Conservation (phyloP, 2,113 vertebrate genomes). For the Corythornis cristatus region DNA sequence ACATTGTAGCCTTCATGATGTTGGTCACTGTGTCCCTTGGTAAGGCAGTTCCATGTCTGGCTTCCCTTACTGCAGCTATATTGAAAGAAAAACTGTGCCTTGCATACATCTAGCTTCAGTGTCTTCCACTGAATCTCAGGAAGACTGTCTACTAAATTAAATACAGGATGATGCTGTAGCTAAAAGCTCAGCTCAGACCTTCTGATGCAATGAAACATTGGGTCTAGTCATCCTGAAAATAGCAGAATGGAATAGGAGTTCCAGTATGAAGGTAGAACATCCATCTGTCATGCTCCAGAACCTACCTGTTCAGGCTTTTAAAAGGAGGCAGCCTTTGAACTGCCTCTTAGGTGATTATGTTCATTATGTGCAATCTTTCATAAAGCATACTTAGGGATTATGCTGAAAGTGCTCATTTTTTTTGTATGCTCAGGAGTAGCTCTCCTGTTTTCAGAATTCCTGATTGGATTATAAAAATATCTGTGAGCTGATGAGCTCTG, state of each 20-base stretch:
- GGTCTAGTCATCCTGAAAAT: not conserved
- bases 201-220: not conserved
- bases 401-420: not conserved
- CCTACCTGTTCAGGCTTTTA: not conserved
- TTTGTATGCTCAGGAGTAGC: not conserved
- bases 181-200: not conserved
- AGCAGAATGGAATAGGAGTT: not conserved
- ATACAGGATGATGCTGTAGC: not conserved
- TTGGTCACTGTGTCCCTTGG: not conserved
- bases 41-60: not conserved
- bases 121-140: not conserved
- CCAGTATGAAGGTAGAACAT: not conserved
- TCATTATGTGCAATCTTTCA: not conserved
- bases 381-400: not conserved
- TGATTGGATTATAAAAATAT: not conserved
- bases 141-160: not conserved
- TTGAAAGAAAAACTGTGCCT: not conserved
- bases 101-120: not conserved
- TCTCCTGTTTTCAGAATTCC: not conserved
- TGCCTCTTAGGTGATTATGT: not conserved
- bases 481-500: not conserved
- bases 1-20: not conserved
- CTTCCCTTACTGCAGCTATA: not conserved
- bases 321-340: not conserved
- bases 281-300: not conserved